Base-by-base conservation (phyloP, 2,888 invertebrate genomes). In the Pristionchus fissidentatus region DNA sequence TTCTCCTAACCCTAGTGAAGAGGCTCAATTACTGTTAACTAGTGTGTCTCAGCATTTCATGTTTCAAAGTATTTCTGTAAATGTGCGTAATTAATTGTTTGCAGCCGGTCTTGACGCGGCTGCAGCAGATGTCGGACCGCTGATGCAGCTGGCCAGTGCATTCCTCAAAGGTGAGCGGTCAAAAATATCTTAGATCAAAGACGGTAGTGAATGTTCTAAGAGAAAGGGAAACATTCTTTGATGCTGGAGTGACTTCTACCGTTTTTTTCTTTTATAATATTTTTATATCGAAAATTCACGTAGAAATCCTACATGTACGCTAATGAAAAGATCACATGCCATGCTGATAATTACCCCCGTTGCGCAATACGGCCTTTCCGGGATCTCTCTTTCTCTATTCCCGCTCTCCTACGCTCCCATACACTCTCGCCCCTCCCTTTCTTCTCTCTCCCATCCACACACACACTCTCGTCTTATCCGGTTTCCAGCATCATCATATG, bases 81-180 rank as follows among this genome's bases (percentile, higher is more conserved):
- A 8, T 15, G n/a, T 7, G n/a, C n/a, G 22, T 15, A 55, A 13
- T 4, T n/a, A n/a, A n/a, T n/a, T n/a, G n/a, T n/a, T 29, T 73
- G n/a, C 73, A 41, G 38, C 73, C 4, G 38, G 26, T 73, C 41
- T 26, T 22, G n/a, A 22, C 19, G 32, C 57, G n/a, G 41, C 79
- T 10, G 29, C 41, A 19, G 49, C 60, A 5, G 38, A 41, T n/a
- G 57, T 46, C n/a, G 66, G 35, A 55, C 83, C 83, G 13, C 43
- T 83, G n/a, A 46, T 83, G 49, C 83, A 83, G 55, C 26, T 83
- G 29, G 83, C 83, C 13, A 52, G n/a, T n/a, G 83, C 43, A 13
- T 83, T 83, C 83, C 83, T 83, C 83, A 83, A 83, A 73, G 82
- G 82, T 83, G 19, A 5, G n/a, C 7, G 3, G 2, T 29, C 32